phyloP scores from a whole-genome alignment of 2,888 invertebrate genomes.

The Synanthedon andrenaeformis region DNA sequence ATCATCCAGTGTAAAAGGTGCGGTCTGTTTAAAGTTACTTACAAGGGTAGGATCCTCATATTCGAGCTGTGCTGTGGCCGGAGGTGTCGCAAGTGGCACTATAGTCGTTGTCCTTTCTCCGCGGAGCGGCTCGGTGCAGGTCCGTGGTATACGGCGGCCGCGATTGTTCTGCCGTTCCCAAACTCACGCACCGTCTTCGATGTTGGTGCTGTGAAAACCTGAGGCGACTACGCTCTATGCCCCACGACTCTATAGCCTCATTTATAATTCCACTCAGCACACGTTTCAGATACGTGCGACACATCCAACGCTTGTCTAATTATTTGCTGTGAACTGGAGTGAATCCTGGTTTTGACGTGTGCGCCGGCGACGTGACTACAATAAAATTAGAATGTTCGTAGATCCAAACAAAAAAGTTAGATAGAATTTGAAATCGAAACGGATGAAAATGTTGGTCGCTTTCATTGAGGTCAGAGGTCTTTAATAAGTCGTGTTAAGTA shows the following conservation, averaged over 20 bases:
- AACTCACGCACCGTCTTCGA: conserved; percentile 27
- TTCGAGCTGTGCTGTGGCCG: conserved; percentile 19
- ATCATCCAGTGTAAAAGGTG: conserved; percentile 5
- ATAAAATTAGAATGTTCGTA: neutral
- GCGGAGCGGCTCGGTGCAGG: conserved; percentile 42
- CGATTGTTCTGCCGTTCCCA: conserved; percentile 47
- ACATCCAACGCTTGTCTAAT: conserved; percentile 25
- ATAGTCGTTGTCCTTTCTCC: conserved; percentile 45
- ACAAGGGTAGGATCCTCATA: conserved; percentile 59
- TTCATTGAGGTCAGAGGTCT: conserved; percentile 36
- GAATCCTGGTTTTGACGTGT: conserved; percentile 24
- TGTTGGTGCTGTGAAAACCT: conserved; percentile 15
- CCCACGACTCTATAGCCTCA: conserved; percentile 29
- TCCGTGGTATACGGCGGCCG: conserved; percentile 53
- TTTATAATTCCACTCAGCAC: conserved; percentile 38
- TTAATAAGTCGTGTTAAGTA: no score
- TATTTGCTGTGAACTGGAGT: conserved; percentile 16
- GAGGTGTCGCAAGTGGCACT: conserved; percentile 34
- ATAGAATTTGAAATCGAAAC: neutral
- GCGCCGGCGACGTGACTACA: neutral
- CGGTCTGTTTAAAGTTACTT: conserved; percentile 22
- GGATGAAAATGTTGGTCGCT: conserved; percentile 13
- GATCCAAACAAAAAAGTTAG: neutral
- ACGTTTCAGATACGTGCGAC: conserved; percentile 25
- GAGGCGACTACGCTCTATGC: conserved; percentile 19